Evolutionary conservation across 2,797 vertebrate genomes (phyloP).

Genomic region (Staurois parvus): DNA sequence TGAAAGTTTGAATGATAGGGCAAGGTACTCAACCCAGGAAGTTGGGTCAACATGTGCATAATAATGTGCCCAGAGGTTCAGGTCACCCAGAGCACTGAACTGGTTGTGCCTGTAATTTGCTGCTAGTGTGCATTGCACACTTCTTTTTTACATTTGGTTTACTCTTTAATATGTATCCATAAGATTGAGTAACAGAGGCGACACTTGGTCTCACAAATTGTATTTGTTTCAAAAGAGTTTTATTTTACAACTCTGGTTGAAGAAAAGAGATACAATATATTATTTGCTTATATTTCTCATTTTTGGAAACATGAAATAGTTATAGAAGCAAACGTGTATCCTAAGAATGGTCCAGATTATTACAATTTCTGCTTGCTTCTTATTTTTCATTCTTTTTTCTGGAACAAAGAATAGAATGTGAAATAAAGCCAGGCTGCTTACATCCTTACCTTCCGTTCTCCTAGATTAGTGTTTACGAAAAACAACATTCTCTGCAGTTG

Average conservation of each 20-base stretch:
- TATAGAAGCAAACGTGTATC: background rate
- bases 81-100: no score
- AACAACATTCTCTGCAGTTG: constrained; percentile 57
- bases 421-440: constrained; percentile 53
- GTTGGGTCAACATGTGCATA: background rate
- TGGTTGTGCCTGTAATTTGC: background rate
- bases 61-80: background rate
- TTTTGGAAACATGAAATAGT: background rate
- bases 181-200: background rate
- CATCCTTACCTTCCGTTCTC: constrained; percentile 48
- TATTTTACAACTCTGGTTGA: background rate
- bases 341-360: constrained; percentile 33
- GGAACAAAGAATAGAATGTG: constrained; percentile 55
- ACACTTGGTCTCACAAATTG: background rate
- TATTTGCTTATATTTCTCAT: background rate
- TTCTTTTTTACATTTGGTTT: background rate
- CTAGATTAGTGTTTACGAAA: constrained; percentile 59
- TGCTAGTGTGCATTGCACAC: background rate
- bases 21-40: background rate
- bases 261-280: background rate
- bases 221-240: background rate
- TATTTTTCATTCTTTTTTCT: constrained; percentile 50
- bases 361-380: constrained; percentile 35
- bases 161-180: background rate
- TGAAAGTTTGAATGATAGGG: background rate